A percentile compares a stretch with the other conserved stretches of the same genome.
Conservation (phyloP, 2,113 vertebrate genomes). For the rat (Rattus norvegicus) region GRCr8 NC_086038.1:43841001-43841500, state of each 20-base stretch:
- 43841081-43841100: conserved; percentile 61
- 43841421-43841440: not conserved
- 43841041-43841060: conserved; percentile 76
- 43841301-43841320: not conserved
- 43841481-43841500: not conserved
- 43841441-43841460: too few relatives aligned
- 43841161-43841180: conserved; percentile 70
- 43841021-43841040: conserved; percentile 67
- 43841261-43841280: not conserved
- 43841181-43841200: conserved; percentile 66
- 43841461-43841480: too few relatives aligned
- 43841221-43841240: conserved; percentile 24
- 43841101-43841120: conserved; percentile 49
- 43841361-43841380: not conserved
- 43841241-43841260: conserved; percentile 18
- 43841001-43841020: conserved; percentile 62
- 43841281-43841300: conserved; percentile 20
- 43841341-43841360: not conserved
- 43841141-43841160: conserved; percentile 65
- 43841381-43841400: not conserved
- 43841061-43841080: conserved; percentile 56
- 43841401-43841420: not conserved
- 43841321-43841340: not conserved
- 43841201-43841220: conserved; percentile 30
- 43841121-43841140: conserved; percentile 79